phyloP scores from a whole-genome alignment of 1,140 invertebrate species.

The Proales similis region DNA sequence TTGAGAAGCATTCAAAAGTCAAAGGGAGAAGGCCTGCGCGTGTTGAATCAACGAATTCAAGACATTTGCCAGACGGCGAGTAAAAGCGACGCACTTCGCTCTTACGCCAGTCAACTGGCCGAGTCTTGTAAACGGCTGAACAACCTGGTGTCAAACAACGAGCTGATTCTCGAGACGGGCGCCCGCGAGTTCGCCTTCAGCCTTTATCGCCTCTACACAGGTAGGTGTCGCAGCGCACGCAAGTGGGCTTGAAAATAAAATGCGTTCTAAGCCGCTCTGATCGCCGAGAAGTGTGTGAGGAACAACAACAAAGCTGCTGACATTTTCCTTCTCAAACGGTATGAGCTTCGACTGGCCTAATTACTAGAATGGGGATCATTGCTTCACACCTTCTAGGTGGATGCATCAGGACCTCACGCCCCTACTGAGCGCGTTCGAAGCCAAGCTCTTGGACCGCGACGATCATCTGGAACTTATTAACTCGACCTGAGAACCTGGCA shows the following conservation, averaged over 20 bases:
- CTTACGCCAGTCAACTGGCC: background rate
- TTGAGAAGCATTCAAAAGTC: conserved; percentile 56
- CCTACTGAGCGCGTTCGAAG: no score
- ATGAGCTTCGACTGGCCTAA: background rate
- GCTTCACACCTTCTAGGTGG: conserved; percentile 9
- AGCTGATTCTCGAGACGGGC: background rate
- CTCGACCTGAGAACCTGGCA: background rate
- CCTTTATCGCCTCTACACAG: conserved; percentile 15
- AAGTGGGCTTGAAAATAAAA: no score
- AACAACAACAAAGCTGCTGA: conserved; percentile 19
- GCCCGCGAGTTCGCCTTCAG: conserved; percentile 29
- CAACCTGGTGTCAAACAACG: background rate
- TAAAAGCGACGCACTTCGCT: background rate
- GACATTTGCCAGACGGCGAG: conserved; percentile 38
- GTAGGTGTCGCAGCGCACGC: no score
- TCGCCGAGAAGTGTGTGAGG: conserved; percentile 23
- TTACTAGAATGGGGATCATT: background rate
- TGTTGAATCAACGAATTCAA: conserved; percentile 41
- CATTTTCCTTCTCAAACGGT: conserved; percentile 18
- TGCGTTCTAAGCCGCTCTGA: conserved; percentile 2
- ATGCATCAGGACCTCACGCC: conserved; percentile 31
- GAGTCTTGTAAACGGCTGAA: conserved; percentile 4
- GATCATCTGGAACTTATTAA: background rate
- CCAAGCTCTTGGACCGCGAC: no score
- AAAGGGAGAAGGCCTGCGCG: conserved; percentile 51